Base-by-base conservation (phyloP, 2,888 invertebrate species). In the Gibbula magus region DNA sequence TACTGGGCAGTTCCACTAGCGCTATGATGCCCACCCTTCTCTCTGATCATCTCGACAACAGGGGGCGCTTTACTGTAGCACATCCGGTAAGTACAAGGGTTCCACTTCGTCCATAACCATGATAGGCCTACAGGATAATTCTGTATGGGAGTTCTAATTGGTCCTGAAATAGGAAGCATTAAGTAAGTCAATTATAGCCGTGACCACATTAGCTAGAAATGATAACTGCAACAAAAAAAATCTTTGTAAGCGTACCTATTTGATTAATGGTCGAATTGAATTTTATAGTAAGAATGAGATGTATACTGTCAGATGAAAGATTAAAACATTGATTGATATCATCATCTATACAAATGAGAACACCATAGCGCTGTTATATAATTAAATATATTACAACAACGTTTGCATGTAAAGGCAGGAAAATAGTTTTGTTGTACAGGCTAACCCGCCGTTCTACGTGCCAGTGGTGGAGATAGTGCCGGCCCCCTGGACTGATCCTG, bases 1-100 rank as follows among this genome's bases (percentile, higher is more conserved):
- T 99, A 86, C 91, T 98, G 4, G 97, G 98, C 0, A 98, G 98
- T 88, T 99, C 99, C 0, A 97, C 98, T 0, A 98, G 98, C 74
- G 97, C 97, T 0, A 97, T 98, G 82, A 93, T 97, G 81, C 98
- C 98, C 0, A 98, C 98, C 0, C 92, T 95, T 67, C 96, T 99
- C 90, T 96, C 97, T 29, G 96, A 96, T 83, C 94, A 95, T 61
- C 93, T 99, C 82, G 95, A 95, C 88, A 96, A 98, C 91, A 94
- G 94, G 79, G 92, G 84, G 52, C 89, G 91, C n/a, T 91, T 91
- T 81, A 88, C 93, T 16, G 92, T 93, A 8, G 96, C 97, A 0
- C 98, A 99, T 93, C 98, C 98, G 20, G 95, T 95, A 91, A 82
- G 81, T 45, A 35, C 45, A 45, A 45, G 45, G 13, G 13, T 10